Percentiles rank a stretch among this genome's conserved stretches.
Conservation (phyloP, 2,888 invertebrate genomes). For the Ischnus inquisitorius region DNA sequence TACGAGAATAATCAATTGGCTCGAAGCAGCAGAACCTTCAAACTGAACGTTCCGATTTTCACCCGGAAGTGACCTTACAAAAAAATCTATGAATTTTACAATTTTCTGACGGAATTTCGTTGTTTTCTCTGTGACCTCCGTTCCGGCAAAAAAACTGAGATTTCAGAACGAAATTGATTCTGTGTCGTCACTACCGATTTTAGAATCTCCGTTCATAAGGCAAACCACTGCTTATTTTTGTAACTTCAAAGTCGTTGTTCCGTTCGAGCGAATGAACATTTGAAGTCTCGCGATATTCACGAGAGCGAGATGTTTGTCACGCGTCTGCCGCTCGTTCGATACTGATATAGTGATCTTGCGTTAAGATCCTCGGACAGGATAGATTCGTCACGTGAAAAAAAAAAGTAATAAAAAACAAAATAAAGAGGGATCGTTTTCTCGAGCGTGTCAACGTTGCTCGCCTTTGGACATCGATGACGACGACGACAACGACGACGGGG, state of each 20-base stretch:
- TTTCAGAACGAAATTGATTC: too few relatives aligned
- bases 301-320: constrained; percentile 39
- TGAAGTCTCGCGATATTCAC: not conserved
- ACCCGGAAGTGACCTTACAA: not conserved
- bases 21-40: not conserved
- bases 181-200: not conserved
- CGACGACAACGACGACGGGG: constrained; percentile 19
- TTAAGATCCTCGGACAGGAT: constrained; percentile 69
- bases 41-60: not conserved
- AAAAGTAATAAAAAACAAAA: constrained; percentile 49
- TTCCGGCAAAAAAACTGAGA: too few relatives aligned
- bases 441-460: constrained; percentile 59
- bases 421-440: constrained; percentile 64
- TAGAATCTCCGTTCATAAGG: not conserved
- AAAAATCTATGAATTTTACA: too few relatives aligned
- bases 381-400: constrained; percentile 37
- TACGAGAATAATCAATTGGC: not conserved
- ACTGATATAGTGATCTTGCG: constrained; percentile 68
- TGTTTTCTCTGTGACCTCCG: too few relatives aligned
- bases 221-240: not conserved
- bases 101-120: too few relatives aligned
- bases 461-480: constrained; percentile 43
- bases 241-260: not conserved
- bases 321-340: constrained; percentile 69
- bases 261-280: constrained; percentile 3